These are phyloP conservation scores for Phoebastria nigripes DNA, from an alignment of 2,797 vertebrate species.

Conservation along the genomic window DNA sequence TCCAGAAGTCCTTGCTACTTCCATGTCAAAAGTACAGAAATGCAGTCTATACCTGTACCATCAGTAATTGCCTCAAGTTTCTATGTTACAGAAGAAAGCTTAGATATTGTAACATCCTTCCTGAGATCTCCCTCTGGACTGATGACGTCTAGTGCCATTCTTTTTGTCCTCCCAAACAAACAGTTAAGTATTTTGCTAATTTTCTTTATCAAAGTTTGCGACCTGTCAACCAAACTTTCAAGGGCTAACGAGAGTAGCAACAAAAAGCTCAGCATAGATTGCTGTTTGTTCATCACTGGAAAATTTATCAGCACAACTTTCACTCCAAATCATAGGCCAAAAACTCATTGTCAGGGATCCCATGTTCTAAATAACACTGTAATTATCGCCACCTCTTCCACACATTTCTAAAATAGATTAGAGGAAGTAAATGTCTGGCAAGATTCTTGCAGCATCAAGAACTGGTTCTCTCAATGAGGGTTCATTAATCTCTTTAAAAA, in stretches of 20 bases:
- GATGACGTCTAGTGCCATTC: background rate
- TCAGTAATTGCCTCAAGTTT: background rate
- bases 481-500: background rate
- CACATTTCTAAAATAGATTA: background rate
- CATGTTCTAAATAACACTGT: background rate
- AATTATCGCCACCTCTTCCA: background rate
- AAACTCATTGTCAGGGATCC: background rate
- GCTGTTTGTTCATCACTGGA: background rate
- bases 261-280: background rate
- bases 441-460: background rate
- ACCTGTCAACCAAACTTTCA: background rate
- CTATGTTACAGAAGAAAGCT: background rate
- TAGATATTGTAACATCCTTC: background rate
- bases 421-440: background rate
- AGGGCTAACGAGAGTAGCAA: background rate
- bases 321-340: background rate
- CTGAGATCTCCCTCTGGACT: background rate
- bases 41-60: fast-evolving
- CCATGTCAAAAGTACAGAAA: background rate
- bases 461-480: background rate
- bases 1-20: background rate
- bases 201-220: background rate
- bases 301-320: background rate
- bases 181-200: background rate
- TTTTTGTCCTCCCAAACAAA: background rate